Percentiles rank a stretch among this genome's conserved stretches.
Evolutionary conservation across 2,797 vertebrate species (phyloP).

Genomic region (Xenopus petersii): DNA sequence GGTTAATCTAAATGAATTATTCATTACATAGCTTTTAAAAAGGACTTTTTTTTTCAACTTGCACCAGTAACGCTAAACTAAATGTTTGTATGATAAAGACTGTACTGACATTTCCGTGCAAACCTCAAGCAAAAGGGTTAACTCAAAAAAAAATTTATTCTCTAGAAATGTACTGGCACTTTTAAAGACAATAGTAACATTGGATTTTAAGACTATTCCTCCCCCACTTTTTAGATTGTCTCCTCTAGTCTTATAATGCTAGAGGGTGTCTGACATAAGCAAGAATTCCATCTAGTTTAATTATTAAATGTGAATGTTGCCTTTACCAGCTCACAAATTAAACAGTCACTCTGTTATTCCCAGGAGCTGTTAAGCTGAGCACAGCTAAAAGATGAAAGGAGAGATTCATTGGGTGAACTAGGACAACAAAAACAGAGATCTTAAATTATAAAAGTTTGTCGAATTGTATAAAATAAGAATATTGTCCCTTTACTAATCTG

Average conservation of each 20-base stretch:
- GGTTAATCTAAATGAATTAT: too few species aligned
- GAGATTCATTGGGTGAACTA: constrained; percentile 28
- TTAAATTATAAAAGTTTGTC: too few species aligned
- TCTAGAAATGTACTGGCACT: not conserved
- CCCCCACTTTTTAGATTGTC: not conserved
- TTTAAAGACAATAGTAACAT: not conserved
- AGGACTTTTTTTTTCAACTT: too few species aligned
- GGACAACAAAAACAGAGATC: not conserved
- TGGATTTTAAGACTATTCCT: not conserved
- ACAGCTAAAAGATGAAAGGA: constrained; percentile 21
- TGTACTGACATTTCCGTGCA: too few species aligned
- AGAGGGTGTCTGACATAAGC: constrained; percentile 39
- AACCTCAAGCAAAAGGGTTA: constrained; percentile 5
- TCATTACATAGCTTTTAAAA: too few species aligned
- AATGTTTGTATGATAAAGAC: too few species aligned
- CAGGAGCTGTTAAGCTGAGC: constrained; percentile 33
- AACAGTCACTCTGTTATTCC: constrained; percentile 25
- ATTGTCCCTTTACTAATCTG: too few species aligned
- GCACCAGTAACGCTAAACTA: too few species aligned
- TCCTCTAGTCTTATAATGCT: constrained; percentile 30
- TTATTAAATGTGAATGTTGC: constrained; percentile 40
- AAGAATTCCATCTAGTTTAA: constrained; percentile 40
- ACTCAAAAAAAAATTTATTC: not conserved
- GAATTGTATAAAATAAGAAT: too few species aligned
- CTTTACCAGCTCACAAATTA: constrained; percentile 35